These are phyloP conservation scores for Agrilus planipennis DNA, from an alignment of 1,140 invertebrate species.

Conservation along the genomic window DNA sequence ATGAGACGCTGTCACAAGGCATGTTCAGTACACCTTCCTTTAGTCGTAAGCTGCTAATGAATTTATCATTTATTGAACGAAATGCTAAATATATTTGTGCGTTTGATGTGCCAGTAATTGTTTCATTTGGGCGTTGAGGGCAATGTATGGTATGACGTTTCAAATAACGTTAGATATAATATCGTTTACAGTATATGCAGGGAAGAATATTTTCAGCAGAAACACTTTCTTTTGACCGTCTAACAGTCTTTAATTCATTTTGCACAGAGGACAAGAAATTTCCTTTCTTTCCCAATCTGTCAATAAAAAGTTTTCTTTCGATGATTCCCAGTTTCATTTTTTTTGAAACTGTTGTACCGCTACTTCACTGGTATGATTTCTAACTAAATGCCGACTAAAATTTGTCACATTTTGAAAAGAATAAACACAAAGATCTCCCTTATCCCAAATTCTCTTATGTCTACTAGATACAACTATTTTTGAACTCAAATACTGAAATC, in stretches of 20 bases:
- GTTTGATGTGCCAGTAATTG: background rate
- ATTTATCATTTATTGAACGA: too few species aligned
- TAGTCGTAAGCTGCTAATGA: background rate
- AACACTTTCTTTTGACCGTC: background rate
- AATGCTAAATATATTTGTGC: too few species aligned
- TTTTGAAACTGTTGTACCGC: background rate
- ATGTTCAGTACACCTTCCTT: background rate
- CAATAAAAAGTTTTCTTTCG: slow-evolving; percentile 1
- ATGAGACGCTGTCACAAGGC: background rate
- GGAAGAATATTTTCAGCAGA: background rate
- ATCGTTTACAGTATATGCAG: background rate
- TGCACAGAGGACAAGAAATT: slow-evolving; percentile 3
- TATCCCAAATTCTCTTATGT: background rate
- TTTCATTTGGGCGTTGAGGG: background rate
- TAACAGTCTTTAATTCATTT: background rate
- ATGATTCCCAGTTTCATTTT: background rate
- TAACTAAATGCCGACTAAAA: background rate
- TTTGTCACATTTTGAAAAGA: background rate
- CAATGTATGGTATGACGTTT: background rate
- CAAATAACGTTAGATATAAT: background rate
- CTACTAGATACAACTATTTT: background rate
- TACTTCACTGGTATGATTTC: background rate
- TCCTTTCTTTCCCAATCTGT: background rate
- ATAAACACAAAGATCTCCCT: slow-evolving; percentile 1
- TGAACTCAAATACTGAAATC: slow-evolving; percentile 2